Evolutionary conservation across 2,113 vertebrate genomes (phyloP), one percentile per base, ranked within the genome.

Genomic region (Xenopus borealis): DNA sequence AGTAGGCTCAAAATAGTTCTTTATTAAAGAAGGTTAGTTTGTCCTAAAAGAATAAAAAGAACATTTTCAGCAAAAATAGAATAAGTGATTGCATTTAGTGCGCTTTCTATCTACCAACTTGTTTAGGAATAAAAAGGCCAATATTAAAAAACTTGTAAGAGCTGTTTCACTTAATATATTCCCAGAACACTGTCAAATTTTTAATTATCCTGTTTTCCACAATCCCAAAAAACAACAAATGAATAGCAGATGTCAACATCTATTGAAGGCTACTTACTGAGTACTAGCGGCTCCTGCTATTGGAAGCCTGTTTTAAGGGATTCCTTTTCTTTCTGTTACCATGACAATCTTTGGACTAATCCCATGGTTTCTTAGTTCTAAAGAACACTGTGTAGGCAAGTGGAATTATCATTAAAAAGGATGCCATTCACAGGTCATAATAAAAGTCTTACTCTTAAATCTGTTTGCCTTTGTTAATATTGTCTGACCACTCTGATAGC

Each of bases 171-270:
- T 89, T 82, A 83, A 66, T 87, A 83, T 82, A 84, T 90, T 89
- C 83, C 81, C 82, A 88, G 87, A 89, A 87, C 72, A 80, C 66
- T 79, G 68, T 83, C 82, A 65, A 82, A 88, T 89, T 89, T 90
- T 83, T 82, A 91, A 84, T 88, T 86, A 88, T 76, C 53, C 76
- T 85, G 78, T 80, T 84, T 89, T 89, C 86, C 85, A 79, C 86
- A 85, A 86, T 76, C 77, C 65, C 83, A 82, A 80, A 86, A 50
- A 88, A 87, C 79, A 88, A 82, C 78, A 90, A 90, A 92, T 86
- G 85, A 86, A 80, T 89, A 91, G 84, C 88, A 91, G 86, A 91
- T 91, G 87, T 86, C 84, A 84, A 78, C 19, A 84, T 85, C 82
- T 84, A 73, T 79, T 86, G 86, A 87, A 82, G 81, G 75, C 80